These are phyloP conservation scores for Athalia rosae DNA, from an alignment of 2,888 invertebrate genomes.

Conservation along the genomic window DNA sequence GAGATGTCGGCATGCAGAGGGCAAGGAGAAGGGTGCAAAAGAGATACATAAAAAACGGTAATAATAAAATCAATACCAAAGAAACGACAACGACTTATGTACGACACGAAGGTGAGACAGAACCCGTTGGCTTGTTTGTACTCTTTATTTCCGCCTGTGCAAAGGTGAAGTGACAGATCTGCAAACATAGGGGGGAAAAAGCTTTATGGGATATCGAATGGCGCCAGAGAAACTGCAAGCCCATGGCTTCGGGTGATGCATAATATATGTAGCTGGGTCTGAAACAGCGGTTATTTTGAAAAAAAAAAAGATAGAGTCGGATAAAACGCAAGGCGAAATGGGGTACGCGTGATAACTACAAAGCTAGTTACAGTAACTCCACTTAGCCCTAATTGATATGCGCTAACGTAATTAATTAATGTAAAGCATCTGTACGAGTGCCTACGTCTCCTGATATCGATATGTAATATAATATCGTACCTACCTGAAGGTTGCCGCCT, in stretches of 20 bases:
- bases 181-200: conserved; percentile 25
- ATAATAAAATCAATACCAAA: conserved; percentile 8
- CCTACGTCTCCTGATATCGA: conserved; percentile 47
- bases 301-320: no score
- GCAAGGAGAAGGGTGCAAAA: neutral
- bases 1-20: no score
- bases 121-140: conserved; percentile 18
- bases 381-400: conserved; percentile 66
- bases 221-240: neutral
- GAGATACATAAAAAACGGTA: no score
- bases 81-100: neutral
- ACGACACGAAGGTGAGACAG: conserved; percentile 14
- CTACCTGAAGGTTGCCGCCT: conserved; percentile 23
- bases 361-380: conserved; percentile 47
- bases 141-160: conserved; percentile 1
- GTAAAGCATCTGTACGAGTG: conserved; percentile 49
- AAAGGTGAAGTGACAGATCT: conserved; percentile 20
- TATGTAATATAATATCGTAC: conserved; percentile 41
- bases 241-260: neutral
- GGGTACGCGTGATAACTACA: conserved; percentile 20
- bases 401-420: conserved; percentile 68
- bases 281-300: neutral
- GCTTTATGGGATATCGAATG: neutral
- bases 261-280: no score
- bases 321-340: conserved; percentile 2